A percentile compares a stretch with the other conserved stretches of the same genome.
Evolutionary conservation across 2,888 invertebrate species (phyloP).

Genomic region (Aleiodes alternator): DNA sequence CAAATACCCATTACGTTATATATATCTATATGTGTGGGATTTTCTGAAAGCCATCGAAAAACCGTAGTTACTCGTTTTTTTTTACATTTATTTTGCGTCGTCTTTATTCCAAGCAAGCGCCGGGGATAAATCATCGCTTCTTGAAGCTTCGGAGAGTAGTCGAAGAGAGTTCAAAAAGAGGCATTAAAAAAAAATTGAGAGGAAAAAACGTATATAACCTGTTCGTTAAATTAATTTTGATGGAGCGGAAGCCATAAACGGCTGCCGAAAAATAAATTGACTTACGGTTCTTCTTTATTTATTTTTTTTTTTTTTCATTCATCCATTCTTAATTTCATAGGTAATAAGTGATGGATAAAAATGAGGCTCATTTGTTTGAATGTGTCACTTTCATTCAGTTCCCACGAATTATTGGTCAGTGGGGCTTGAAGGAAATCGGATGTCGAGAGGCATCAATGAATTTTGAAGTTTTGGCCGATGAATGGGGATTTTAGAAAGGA

Average conservation of each 20-base stretch:
- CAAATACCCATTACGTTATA: slow-evolving; percentile 44
- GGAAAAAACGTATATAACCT: slow-evolving; percentile 14
- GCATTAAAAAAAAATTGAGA: slow-evolving; percentile 18
- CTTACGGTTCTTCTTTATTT: slow-evolving; percentile 25
- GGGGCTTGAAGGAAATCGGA: background rate
- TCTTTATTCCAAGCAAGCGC: slow-evolving; percentile 13
- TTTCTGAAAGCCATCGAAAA: slow-evolving; percentile 44
- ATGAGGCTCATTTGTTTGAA: slow-evolving; percentile 42
- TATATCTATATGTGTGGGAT: slow-evolving; percentile 32
- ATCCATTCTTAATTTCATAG: background rate
- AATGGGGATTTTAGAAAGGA: too few relatives aligned
- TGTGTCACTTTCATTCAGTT: slow-evolving; percentile 28
- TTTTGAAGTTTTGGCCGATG: too few relatives aligned
- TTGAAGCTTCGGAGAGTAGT: slow-evolving; percentile 11
- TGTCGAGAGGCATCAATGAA: too few relatives aligned
- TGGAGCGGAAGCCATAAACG: slow-evolving; percentile 32
- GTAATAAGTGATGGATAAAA: slow-evolving; percentile 43
- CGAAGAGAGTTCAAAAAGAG: background rate
- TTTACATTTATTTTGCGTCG: slow-evolving; percentile 43
- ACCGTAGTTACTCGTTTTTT: slow-evolving; percentile 45
- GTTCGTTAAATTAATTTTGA: slow-evolving; percentile 42
- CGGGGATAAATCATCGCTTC: slow-evolving; percentile 37
- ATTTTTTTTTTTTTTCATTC: background rate
- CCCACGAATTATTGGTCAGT: slow-evolving; percentile 1
- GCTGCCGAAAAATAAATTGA: slow-evolving; percentile 37